Evolutionary conservation across 2,113 vertebrate species (phyloP), one percentile per base, ranked within the genome.

Genomic region (Cryptomyrus ogoouensis): DNA sequence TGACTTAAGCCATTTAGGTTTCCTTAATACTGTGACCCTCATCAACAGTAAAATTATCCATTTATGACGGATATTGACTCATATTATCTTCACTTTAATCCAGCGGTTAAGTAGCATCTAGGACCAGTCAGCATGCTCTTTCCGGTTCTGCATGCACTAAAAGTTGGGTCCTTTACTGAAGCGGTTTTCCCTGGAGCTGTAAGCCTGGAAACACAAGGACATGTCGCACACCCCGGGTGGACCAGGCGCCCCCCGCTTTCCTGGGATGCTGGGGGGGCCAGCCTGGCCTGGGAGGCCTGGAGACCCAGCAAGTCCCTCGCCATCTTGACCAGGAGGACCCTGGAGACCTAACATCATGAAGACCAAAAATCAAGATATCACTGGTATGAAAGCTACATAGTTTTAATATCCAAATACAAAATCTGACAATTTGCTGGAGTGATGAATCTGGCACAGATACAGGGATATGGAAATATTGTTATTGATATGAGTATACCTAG

Each of bases 81-180:
- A 31, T 90, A 21, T 77, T 90, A 52, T 70, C 56, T 49, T 58
- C 86, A 90, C 27, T 47, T 42, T 87, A 6, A 39, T 44, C 47
- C 46, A 89, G n/a, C 80, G 13, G 49, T 83, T 4, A 12, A 19
- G 39, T 58, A 8, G 15, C 49, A 39, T 19, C 17, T 39, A 77
- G 49, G n/a, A 50, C 24, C 19, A 53, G 35, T 42, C 21, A 58
- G 12, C 24, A 27, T 13, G 9, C 0, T n/a, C 12, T 56, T 35
- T 17, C 17, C 0, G 10, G 21, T 83, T 49, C 53, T 58, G 50
- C 35, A 1, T n/a, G 35, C 77, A n/a, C 95, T 93, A 97, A 91
- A 96, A 91, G 84, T 95, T 94, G 17, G 96, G 96, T 88, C 96
- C 96, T 94, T 97, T 97, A 92, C 93, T 97, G 92, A 96, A 96